Conservation (phyloP, 2,888 invertebrate genomes). For the Chrysomela aeneicollis region DNA sequence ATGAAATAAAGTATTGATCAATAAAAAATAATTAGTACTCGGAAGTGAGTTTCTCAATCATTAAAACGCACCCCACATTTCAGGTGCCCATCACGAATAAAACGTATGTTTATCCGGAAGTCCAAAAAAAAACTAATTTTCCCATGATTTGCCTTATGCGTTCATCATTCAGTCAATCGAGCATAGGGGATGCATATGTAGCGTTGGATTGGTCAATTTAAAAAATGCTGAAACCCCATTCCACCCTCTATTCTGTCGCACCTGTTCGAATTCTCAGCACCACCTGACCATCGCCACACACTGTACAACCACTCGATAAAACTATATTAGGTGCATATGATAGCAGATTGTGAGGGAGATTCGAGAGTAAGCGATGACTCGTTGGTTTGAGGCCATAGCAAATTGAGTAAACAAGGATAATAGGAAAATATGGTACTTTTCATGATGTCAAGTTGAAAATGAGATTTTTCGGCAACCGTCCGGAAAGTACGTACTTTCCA, state of each 20-base stretch:
- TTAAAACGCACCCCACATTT: background rate
- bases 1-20: too few species aligned
- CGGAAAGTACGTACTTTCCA: too few species aligned
- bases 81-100: background rate
- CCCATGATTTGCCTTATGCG: slow-evolving; percentile 5
- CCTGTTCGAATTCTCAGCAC: slow-evolving; percentile 44
- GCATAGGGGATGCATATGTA: slow-evolving; percentile 27
- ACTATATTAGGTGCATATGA: background rate
- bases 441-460: too few species aligned
- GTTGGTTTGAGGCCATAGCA: too few species aligned
- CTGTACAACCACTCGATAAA: background rate
- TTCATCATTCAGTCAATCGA: slow-evolving; percentile 25
- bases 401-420: too few species aligned
- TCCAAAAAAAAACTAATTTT: background rate
- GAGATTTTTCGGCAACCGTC: too few species aligned
- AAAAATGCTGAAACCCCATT: slow-evolving; percentile 29
- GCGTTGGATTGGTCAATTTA: slow-evolving; percentile 31
- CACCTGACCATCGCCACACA: slow-evolving; percentile 35
- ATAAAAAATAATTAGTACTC: background rate
- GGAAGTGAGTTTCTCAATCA: background rate
- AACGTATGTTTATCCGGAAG: background rate
- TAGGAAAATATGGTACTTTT: too few species aligned
- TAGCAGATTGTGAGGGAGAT: background rate
- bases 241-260: slow-evolving; percentile 34
- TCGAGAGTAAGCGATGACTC: background rate